Evolutionary conservation across 2,797 vertebrate species (phyloP).

Genomic region (Brachymystax lenok): DNA sequence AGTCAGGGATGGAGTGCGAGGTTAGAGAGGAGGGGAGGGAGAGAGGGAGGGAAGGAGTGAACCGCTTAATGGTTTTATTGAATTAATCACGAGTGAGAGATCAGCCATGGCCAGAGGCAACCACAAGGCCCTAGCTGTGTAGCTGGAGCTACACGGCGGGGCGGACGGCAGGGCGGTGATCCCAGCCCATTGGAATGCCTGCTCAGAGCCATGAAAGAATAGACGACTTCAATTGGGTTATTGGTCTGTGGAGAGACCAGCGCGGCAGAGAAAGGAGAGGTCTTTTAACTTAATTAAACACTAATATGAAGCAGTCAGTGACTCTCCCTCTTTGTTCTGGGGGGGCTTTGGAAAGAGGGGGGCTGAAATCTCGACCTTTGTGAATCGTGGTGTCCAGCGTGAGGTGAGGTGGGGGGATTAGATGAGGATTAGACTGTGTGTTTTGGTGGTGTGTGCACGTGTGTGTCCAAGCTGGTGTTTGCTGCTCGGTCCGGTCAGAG

Average conservation of each 20-base stretch:
- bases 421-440: constrained; percentile 29
- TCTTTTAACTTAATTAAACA: constrained; percentile 79
- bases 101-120: constrained; percentile 62
- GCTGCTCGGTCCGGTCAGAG: constrained; percentile 53
- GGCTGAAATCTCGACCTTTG: constrained; percentile 5
- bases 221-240: constrained; percentile 74
- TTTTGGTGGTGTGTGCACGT: constrained; percentile 17
- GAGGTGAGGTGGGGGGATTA: constrained; percentile 34
- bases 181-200: constrained; percentile 61
- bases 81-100: constrained; percentile 73
- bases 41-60: constrained; percentile 32
- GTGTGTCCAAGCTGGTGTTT: constrained; percentile 29
- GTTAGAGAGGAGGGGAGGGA: constrained; percentile 4
- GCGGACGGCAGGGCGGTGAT: constrained; percentile 50
- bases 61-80: constrained; percentile 71
- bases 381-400: not conserved
- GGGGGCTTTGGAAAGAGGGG: constrained; percentile 33
- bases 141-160: constrained; percentile 22
- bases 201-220: constrained; percentile 67
- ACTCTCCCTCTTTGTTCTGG: constrained; percentile 55
- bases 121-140: not conserved
- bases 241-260: constrained; percentile 49
- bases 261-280: constrained; percentile 35
- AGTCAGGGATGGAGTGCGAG: constrained; percentile 23
- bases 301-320: constrained; percentile 80